Conservation (phyloP, 2,888 invertebrate species). For the Macrostomum cliftonense region DNA sequence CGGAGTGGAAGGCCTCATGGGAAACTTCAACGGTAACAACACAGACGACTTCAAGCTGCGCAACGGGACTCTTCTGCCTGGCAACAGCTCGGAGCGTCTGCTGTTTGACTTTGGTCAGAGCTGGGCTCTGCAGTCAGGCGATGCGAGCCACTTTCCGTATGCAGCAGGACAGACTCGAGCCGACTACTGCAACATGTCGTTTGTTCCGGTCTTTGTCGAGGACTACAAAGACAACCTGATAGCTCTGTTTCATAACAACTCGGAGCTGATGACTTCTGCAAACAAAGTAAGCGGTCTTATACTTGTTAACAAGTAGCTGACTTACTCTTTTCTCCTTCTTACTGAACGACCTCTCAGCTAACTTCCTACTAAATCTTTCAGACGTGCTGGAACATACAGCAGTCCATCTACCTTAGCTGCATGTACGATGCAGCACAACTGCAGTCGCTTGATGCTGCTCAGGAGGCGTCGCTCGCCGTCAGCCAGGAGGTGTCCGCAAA, state of each 20-base stretch:
- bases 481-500: too few relatives aligned
- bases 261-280: background rate
- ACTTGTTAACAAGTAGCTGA: too few relatives aligned
- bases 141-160: too few relatives aligned
- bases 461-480: too few relatives aligned
- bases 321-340: too few relatives aligned
- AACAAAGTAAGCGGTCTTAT: too few relatives aligned
- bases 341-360: too few relatives aligned
- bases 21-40: background rate
- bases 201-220: constrained; percentile 2
- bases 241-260: constrained; percentile 1
- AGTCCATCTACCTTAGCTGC: background rate
- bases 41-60: background rate
- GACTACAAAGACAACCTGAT: constrained; percentile 5
- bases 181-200: too few relatives aligned
- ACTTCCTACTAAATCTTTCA: background rate
- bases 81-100: background rate
- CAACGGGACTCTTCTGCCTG: background rate
- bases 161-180: too few relatives aligned
- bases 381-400: background rate
- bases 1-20: constrained; percentile 1
- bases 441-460: background rate
- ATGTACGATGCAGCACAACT: constrained; percentile 1
- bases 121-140: too few relatives aligned
- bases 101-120: too few relatives aligned